phyloP scores from a whole-genome alignment of 2,888 invertebrate genomes.

The Lasioglossum villosulum region DNA sequence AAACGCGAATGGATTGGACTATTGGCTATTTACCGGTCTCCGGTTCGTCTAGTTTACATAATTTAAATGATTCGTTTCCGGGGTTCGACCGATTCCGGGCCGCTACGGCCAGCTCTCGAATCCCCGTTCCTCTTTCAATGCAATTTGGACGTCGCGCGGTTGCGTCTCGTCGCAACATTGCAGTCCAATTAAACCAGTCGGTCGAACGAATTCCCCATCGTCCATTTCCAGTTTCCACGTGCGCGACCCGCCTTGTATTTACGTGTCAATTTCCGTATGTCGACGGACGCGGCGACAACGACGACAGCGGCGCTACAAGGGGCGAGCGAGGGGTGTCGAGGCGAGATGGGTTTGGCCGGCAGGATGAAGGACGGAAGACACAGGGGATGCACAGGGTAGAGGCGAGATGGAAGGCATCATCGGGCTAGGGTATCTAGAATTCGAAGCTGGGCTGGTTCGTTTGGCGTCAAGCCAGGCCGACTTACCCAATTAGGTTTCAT shows the following conservation, averaged over 20 bases:
- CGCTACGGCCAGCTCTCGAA: neutral
- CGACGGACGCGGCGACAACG: conserved; percentile 22
- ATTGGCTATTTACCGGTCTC: neutral
- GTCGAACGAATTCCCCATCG: conserved; percentile 67
- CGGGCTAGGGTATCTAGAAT: conserved; percentile 69
- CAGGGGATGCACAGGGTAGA: neutral
- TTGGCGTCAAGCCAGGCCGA: conserved; percentile 82
- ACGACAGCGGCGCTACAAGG: neutral
- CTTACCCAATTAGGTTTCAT: conserved; percentile 84
- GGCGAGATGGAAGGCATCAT: conserved; percentile 49
- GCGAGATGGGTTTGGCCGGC: neutral
- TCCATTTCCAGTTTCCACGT: conserved; percentile 65
- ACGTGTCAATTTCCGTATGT: conserved; percentile 71
- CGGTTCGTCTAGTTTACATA: neutral
- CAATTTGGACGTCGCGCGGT: conserved; percentile 59
- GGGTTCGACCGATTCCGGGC: neutral
- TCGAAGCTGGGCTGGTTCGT: conserved; percentile 71
- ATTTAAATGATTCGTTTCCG: neutral
- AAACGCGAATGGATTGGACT: neutral
- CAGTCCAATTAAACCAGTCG: conserved; percentile 70
- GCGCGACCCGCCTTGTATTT: conserved; percentile 61
- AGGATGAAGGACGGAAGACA: neutral
- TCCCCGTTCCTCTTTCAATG: conserved; percentile 45
- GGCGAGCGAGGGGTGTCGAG: neutral
- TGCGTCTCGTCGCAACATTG: conserved; percentile 53